phyloP scores from a whole-genome alignment of 2,888 invertebrate genomes.

The Stratiomys singularior region DNA sequence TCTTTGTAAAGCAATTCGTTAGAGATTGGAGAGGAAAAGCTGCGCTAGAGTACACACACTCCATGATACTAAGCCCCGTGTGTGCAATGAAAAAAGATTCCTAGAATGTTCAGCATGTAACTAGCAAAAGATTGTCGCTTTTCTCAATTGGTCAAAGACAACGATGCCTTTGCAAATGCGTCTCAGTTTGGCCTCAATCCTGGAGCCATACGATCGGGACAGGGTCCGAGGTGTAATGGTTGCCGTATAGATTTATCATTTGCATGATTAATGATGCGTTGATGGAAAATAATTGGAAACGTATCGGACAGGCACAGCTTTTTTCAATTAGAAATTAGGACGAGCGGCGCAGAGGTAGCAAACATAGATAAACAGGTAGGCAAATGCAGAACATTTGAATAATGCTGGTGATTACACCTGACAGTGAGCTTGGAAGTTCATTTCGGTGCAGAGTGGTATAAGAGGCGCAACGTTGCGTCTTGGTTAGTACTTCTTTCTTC shows the following conservation, averaged over 20 bases:
- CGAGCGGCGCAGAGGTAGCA: not conserved
- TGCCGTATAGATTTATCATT: constrained; percentile 58
- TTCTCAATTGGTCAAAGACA: not conserved
- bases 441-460: too few relatives aligned
- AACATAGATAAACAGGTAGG: not conserved
- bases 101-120: constrained; percentile 6
- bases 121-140: constrained; percentile 23
- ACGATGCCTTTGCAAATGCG: not conserved
- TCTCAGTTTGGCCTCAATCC: constrained; percentile 14
- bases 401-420: too few relatives aligned
- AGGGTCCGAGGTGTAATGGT: not conserved
- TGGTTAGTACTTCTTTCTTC: not conserved
- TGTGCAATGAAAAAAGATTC: constrained; percentile 8
- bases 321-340: constrained; percentile 38
- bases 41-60: not conserved
- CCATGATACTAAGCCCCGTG: too few relatives aligned
- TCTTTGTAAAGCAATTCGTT: constrained; percentile 3
- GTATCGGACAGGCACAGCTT: constrained; percentile 48
- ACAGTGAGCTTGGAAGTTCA: too few relatives aligned
- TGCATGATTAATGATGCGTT: constrained; percentile 60
- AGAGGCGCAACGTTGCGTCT: too few relatives aligned
- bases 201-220: not conserved
- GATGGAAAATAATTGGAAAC: constrained; percentile 60
- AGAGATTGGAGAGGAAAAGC: not conserved
- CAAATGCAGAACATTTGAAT: not conserved